A percentile compares a stretch with the other conserved stretches of the same genome.
phyloP scores from a whole-genome alignment of 2,113 vertebrate species.

The Stomatorhinus ivindoensis region DNA sequence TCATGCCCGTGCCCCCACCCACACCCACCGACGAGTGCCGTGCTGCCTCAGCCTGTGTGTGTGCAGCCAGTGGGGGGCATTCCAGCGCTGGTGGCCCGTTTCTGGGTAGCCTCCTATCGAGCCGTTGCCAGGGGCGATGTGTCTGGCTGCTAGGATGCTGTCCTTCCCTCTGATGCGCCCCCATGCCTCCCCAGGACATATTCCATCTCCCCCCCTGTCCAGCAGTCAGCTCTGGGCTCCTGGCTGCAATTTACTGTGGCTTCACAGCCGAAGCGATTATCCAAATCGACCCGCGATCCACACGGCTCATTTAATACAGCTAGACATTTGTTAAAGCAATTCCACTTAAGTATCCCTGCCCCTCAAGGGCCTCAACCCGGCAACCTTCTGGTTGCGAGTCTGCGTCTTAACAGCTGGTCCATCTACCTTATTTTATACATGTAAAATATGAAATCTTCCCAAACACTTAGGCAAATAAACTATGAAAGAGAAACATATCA shows the following conservation, averaged over 20 bases:
- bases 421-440: neutral
- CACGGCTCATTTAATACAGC: neutral
- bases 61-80: neutral
- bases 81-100: neutral
- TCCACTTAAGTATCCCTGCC: neutral
- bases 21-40: neutral
- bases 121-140: constrained; percentile 19
- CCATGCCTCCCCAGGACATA: neutral
- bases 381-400: neutral
- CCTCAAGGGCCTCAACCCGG: neutral
- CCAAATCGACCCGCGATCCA: neutral
- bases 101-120: constrained; percentile 18
- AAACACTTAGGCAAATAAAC: neutral
- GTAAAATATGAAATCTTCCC: neutral
- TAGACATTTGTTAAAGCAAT: neutral
- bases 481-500: neutral
- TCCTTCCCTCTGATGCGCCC: neutral
- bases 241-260: neutral
- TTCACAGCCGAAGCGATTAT: neutral
- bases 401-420: neutral
- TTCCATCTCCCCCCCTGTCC: neutral
- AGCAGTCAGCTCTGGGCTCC: neutral
- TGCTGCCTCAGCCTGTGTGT: neutral
- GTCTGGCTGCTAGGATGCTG: constrained; percentile 3
- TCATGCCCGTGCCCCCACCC: neutral